Evolutionary conservation across 2,797 vertebrate genomes (phyloP).

Genomic region (Mycteria americana): DNA sequence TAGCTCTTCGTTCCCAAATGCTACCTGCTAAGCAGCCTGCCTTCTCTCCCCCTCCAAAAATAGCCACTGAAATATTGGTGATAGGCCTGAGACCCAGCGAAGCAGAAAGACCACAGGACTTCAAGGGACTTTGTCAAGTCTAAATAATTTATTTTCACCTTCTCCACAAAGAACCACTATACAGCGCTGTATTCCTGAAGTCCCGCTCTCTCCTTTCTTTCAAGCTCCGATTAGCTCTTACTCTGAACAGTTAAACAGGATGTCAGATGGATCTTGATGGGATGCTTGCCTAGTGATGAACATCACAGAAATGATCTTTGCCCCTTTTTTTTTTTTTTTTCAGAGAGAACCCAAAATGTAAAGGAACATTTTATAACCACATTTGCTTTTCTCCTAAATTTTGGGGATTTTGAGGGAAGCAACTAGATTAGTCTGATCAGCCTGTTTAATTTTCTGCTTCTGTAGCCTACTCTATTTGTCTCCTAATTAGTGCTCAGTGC

Average conservation of each 20-base stretch:
- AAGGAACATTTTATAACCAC: not conserved
- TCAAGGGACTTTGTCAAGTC: slow-evolving; percentile 27
- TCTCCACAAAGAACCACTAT: not conserved
- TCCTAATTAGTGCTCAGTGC: slow-evolving; percentile 10
- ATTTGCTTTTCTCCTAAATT: not conserved
- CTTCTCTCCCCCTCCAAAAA: not conserved
- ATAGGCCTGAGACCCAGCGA: slow-evolving; percentile 10
- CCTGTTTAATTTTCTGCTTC: slow-evolving; percentile 7
- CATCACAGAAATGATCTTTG: not conserved
- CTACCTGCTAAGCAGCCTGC: slow-evolving; percentile 16
- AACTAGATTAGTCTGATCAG: not conserved
- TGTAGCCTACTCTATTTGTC: not conserved
- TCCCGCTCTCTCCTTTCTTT: not conserved
- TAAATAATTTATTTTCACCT: slow-evolving; percentile 37
- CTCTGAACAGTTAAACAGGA: not conserved
- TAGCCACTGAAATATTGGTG: not conserved
- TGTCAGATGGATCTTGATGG: not conserved
- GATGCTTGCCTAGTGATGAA: not conserved
- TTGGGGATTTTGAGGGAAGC: not conserved
- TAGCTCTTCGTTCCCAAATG: not conserved
- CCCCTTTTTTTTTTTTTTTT: not conserved
- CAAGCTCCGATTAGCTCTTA: slow-evolving; percentile 12
- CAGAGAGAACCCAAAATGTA: not conserved
- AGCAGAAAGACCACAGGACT: slow-evolving; percentile 24
- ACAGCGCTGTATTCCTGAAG: not conserved